phyloP scores from a whole-genome alignment of 2,797 vertebrate species.

The Molossus alvarezi region DNA sequence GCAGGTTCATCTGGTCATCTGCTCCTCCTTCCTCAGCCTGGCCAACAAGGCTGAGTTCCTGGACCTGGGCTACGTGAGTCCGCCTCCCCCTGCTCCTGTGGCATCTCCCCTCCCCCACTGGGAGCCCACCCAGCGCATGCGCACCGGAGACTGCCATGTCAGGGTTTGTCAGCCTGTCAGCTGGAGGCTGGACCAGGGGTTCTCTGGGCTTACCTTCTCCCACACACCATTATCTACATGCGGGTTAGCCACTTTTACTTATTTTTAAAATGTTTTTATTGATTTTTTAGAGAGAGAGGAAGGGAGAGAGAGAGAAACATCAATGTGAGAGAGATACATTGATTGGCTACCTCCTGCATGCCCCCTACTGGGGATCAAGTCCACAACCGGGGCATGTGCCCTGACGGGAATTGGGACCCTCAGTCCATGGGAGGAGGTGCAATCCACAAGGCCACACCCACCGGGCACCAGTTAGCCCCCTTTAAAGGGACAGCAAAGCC shows the following conservation, averaged over 20 bases:
- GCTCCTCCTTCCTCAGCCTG: slow-evolving; percentile 95
- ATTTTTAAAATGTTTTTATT: too few species aligned
- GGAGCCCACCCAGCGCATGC: background rate
- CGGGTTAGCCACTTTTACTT: too few species aligned
- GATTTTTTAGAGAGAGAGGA: too few species aligned
- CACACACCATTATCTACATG: background rate
- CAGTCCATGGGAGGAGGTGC: too few species aligned
- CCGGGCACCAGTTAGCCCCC: background rate
- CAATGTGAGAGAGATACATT: too few species aligned
- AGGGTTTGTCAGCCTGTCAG: background rate
- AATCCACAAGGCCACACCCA: too few species aligned
- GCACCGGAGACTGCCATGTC: background rate
- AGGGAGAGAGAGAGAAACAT: too few species aligned
- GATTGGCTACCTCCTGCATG: too few species aligned
- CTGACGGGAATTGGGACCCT: too few species aligned
- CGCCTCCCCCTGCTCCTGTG: background rate
- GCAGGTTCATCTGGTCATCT: slow-evolving; percentile 96
- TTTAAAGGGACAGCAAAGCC: background rate
- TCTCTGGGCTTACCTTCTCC: background rate
- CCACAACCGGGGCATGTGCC: too few species aligned
- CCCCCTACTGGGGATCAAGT: too few species aligned
- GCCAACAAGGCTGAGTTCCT: slow-evolving; percentile 97
- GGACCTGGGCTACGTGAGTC: slow-evolving; percentile 96
- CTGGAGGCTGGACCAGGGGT: background rate
- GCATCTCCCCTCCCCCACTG: background rate